Percentiles rank a stretch among this genome's conserved stretches.
phyloP scores from a whole-genome alignment of 2,888 invertebrate species.

The Ormyrus rosae region DNA sequence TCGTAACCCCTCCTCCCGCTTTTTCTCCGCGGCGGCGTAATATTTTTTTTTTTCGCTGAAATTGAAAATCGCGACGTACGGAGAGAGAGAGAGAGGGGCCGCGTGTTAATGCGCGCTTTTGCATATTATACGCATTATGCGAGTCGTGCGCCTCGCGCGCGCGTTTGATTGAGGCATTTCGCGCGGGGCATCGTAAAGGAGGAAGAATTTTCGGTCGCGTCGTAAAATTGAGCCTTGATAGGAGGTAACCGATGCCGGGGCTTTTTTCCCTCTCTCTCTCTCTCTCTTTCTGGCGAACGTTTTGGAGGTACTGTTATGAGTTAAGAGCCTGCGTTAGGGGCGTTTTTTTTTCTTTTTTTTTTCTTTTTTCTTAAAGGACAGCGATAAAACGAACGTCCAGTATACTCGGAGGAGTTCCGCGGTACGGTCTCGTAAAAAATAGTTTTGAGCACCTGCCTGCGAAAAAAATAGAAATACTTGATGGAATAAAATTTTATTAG shows the following conservation, averaged over 20 bases:
- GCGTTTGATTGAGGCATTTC: conserved; percentile 26
- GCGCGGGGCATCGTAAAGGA: background rate
- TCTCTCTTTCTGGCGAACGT: background rate
- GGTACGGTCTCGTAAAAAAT: too few relatives aligned
- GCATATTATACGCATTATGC: conserved; percentile 31
- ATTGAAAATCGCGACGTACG: conserved; percentile 36
- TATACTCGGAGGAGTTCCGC: too few relatives aligned
- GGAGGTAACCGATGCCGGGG: too few relatives aligned
- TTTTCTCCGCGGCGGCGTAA: background rate
- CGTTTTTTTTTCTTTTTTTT: background rate
- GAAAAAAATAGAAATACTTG: too few relatives aligned
- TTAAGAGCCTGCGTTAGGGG: too few relatives aligned
- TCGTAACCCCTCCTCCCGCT: conserved; percentile 10
- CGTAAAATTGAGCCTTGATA: conserved; percentile 4
- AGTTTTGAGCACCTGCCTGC: too few relatives aligned
- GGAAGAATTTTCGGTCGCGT: background rate
- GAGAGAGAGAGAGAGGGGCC: too few relatives aligned
- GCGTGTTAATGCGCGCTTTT: conserved; percentile 23
- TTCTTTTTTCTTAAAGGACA: background rate
- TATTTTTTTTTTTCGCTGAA: conserved; percentile 26
- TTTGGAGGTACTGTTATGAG: background rate
- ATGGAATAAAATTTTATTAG: too few relatives aligned
- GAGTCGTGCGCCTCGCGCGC: background rate
- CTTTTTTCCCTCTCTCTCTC: background rate
- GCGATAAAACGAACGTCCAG: too few relatives aligned